A percentile compares a stretch with the other conserved stretches of the same genome.
These are phyloP conservation scores for Melopsittacus undulatus DNA, from an alignment of 2,797 vertebrate species.

Conservation along the genomic window DNA sequence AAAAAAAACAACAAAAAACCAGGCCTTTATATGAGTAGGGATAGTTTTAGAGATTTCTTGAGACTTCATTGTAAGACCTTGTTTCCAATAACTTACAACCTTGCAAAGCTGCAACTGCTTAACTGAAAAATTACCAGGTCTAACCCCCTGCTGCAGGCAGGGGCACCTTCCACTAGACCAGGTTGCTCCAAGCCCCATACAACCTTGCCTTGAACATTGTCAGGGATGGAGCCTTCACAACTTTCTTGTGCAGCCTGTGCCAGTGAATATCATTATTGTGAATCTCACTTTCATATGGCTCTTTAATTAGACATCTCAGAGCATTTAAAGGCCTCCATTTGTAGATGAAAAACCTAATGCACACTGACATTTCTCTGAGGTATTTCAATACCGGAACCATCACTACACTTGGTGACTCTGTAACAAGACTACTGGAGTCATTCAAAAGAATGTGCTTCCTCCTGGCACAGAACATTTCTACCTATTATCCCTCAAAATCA, in stretches of 20 bases:
- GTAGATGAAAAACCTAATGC: not conserved
- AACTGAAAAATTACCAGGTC: not conserved
- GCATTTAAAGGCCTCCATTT: not conserved
- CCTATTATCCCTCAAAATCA: not conserved
- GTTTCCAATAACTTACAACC: not conserved
- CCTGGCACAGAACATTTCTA: not conserved
- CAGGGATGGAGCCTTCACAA: not conserved
- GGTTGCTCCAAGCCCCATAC: not conserved
- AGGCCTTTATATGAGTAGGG: not conserved
- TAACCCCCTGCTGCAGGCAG: not conserved
- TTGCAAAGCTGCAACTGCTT: not conserved
- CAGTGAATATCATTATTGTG: not conserved
- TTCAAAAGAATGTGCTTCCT: not conserved
- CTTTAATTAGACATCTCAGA: not conserved
- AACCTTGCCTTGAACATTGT: not conserved
- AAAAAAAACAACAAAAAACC: not conserved
- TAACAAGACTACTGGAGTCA: not conserved
- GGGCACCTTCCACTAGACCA: not conserved
- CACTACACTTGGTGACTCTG: not conserved
- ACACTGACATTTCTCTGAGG: not conserved
- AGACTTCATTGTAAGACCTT: not conserved
- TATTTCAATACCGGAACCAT: not conserved
- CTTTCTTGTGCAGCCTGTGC: not conserved
- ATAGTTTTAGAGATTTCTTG: not conserved
- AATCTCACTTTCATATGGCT: not conserved